Evolutionary conservation across 2,888 invertebrate species (phyloP).

Genomic region (Polia nebulosa): DNA sequence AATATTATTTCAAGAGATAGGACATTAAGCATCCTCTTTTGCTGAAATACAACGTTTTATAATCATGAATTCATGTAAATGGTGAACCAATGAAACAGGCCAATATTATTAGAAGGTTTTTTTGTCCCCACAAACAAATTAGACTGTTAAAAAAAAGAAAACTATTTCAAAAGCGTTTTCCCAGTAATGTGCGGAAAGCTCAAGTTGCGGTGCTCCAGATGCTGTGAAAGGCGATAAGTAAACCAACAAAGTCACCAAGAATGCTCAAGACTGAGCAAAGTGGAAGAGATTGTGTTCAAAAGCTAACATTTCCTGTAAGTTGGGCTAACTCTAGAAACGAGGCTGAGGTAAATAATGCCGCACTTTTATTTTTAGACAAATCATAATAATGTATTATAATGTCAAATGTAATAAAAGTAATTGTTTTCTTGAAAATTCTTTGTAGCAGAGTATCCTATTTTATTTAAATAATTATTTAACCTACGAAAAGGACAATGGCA

Average conservation of each 20-base stretch:
- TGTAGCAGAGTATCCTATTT: background rate
- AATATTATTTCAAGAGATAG: background rate
- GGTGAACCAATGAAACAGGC: too few species aligned
- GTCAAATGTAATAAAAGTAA: background rate
- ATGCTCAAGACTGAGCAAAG: slow-evolving; percentile 27
- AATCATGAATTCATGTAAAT: background rate
- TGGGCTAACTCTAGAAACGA: background rate
- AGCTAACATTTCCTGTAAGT: slow-evolving; percentile 27
- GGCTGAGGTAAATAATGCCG: background rate
- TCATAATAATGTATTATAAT: background rate
- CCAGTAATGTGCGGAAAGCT: background rate
- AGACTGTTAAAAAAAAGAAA: background rate
- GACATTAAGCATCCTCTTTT: background rate
- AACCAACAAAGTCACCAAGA: slow-evolving; percentile 38
- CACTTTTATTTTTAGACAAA: slow-evolving; percentile 11
- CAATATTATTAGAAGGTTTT: too few species aligned
- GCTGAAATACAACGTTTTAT: background rate
- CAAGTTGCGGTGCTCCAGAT: slow-evolving; percentile 10
- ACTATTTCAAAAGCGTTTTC: background rate
- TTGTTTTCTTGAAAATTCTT: background rate
- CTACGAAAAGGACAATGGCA: too few species aligned
- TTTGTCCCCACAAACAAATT: background rate
- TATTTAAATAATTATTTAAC: too few species aligned
- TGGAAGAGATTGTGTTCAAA: slow-evolving; percentile 32
- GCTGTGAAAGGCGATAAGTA: slow-evolving; percentile 39